phyloP scores from a whole-genome alignment of 2,888 invertebrate species.

The Celastrina argiolus region DNA sequence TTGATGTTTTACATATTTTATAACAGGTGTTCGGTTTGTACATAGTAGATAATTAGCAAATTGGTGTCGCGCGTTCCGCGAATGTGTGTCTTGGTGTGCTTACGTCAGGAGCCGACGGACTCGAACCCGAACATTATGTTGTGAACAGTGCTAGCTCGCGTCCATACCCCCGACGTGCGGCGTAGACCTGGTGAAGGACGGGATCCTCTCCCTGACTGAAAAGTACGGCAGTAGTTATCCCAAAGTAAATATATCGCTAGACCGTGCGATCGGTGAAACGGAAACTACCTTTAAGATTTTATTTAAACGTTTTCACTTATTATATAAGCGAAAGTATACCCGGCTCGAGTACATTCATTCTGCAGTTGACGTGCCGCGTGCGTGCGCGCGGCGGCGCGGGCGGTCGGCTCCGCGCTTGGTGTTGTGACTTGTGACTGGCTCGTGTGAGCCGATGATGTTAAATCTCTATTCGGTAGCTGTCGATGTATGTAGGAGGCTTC shows the following conservation, averaged over 20 bases:
- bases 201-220: background rate
- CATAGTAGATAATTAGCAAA: conserved; percentile 19
- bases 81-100: background rate
- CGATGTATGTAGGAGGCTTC: background rate
- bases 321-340: background rate
- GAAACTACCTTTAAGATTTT: background rate
- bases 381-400: background rate
- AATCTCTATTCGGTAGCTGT: conserved; percentile 6
- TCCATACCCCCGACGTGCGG: background rate
- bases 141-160: background rate
- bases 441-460: conserved; percentile 8
- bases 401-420: background rate
- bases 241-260: background rate
- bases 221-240: background rate
- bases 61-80: background rate
- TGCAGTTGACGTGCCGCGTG: background rate
- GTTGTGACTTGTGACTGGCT: background rate
- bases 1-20: conserved; percentile 14
- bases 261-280: background rate
- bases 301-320: background rate
- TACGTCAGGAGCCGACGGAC: background rate
- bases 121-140: background rate
- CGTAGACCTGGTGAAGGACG: background rate
- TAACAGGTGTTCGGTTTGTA: conserved; percentile 20
- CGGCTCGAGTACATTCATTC: background rate